These are phyloP conservation scores for Entomobrya proxima DNA, from an alignment of 2,888 invertebrate genomes.

Conservation along the genomic window DNA sequence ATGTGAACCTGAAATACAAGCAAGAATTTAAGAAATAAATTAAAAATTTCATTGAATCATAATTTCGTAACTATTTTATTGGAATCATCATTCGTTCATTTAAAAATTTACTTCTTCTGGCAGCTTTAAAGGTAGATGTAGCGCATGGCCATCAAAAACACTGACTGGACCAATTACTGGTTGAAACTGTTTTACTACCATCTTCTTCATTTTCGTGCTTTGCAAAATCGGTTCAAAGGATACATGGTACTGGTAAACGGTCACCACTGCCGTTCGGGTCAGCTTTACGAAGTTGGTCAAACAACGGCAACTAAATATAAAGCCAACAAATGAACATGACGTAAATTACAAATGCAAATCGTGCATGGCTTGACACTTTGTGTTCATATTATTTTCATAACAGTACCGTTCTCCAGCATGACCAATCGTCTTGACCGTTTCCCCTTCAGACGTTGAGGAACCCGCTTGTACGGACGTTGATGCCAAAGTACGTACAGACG, in stretches of 20 bases:
- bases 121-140: conserved; percentile 86
- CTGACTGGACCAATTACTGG: conserved; percentile 82
- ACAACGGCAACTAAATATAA: conserved; percentile 14
- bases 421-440: too few relatives aligned
- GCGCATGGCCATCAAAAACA: conserved; percentile 86
- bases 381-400: too few relatives aligned
- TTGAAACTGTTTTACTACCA: conserved; percentile 80
- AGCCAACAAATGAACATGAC: background rate
- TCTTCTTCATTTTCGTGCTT: conserved; percentile 82
- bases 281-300: conserved; percentile 43
- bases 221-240: conserved; percentile 86
- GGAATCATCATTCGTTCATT: background rate
- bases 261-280: background rate
- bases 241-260: conserved; percentile 89
- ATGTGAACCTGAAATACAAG: too few relatives aligned
- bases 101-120: conserved; percentile 78
- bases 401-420: too few relatives aligned
- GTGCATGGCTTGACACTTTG: too few relatives aligned
- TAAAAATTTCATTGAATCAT: too few relatives aligned
- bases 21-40: too few relatives aligned
- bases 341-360: too few relatives aligned
- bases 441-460: too few relatives aligned
- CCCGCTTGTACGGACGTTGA: too few relatives aligned
- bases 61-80: too few relatives aligned
- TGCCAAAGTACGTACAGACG: too few relatives aligned